Conservation (phyloP, 2,888 invertebrate species). For the Eupeodes latifasciatus region DNA sequence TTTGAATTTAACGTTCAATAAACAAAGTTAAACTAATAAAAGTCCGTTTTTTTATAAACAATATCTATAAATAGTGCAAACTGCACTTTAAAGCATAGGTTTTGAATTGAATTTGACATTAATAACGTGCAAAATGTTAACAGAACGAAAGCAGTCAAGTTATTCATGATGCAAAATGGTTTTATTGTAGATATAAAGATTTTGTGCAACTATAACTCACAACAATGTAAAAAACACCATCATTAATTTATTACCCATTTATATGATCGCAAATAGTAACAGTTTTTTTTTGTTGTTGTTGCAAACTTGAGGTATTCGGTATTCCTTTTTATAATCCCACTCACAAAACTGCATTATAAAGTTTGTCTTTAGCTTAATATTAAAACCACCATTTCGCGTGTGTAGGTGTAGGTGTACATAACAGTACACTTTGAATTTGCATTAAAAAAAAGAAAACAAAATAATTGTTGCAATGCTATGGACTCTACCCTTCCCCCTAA, state of each 20-base stretch:
- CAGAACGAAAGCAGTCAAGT: too few relatives aligned
- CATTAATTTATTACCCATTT: conserved; percentile 18
- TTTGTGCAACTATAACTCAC: not conserved
- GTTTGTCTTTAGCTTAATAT: not conserved
- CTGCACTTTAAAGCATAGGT: too few relatives aligned
- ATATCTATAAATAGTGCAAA: too few relatives aligned
- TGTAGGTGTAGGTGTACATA: conserved; percentile 30
- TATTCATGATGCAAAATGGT: too few relatives aligned
- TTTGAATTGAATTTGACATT: too few relatives aligned
- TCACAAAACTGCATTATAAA: conserved; percentile 4
- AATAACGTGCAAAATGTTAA: too few relatives aligned
- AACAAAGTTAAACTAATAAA: too few relatives aligned
- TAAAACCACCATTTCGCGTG: not conserved
- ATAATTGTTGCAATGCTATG: conserved; percentile 12
- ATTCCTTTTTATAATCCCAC: conserved; percentile 11
- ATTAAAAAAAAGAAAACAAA: not conserved
- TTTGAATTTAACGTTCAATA: too few relatives aligned
- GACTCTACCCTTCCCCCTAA: not conserved
- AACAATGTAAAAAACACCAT: conserved; percentile 7
- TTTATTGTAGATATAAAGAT: too few relatives aligned
- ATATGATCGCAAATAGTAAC: conserved; percentile 16
- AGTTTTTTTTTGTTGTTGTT: not conserved
- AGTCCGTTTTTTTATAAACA: too few relatives aligned
- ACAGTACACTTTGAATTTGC: conserved; percentile 31
- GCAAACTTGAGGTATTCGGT: not conserved